Base-by-base conservation (phyloP, 2,888 invertebrate genomes). In the Platynereis dumerilii region DNA sequence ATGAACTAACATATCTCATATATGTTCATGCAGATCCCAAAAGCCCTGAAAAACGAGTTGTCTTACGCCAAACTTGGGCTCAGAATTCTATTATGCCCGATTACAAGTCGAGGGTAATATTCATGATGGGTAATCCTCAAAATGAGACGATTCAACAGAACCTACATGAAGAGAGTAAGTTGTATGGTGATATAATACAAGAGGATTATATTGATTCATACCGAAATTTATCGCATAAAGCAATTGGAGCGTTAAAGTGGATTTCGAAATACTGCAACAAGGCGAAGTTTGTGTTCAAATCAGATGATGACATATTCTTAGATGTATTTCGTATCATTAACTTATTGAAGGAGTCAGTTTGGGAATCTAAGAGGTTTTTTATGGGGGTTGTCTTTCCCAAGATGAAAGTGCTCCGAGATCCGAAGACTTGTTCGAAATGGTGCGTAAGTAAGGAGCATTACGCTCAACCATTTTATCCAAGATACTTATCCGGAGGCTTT, bases 221-320 rank as follows among this genome's bases (percentile, higher is more conserved):
- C 66, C 73, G 81, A 27, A 85, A 85, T 74, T 75, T 85, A 34
- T 84, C 84, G 1, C 82, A 82, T 72, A 85, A 85, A 72, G 83
- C 83, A 53, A 76, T 85, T 22, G 80, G 81, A 68, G 84, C 80
- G 0, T 66, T 80, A 20, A 77, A 82, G 66, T 85, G 85, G 85
- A 77, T 81, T 2, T 72, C 79, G 0, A 73, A 68, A n/a, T 77
- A 76, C 67, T 85, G 85, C 71, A 70, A 67, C n/a, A 48, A 48
- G 22, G 48, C n/a, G 10, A 48, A 48, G 48, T 48, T 48, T n/a
- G 48, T 48, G 3, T n/a, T 48, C 48, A 48, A 48, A 22, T 10
- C 20, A 10, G 48, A 48, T 22, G 48, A 48, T 48, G 48, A 61
- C 27, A 26, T 52, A n/a, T 61, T 54, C 39, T 53, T 61, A 1